These are phyloP conservation scores for Barnardius zonarius DNA, from an alignment of 2,113 vertebrate species.

Conservation along the genomic window DNA sequence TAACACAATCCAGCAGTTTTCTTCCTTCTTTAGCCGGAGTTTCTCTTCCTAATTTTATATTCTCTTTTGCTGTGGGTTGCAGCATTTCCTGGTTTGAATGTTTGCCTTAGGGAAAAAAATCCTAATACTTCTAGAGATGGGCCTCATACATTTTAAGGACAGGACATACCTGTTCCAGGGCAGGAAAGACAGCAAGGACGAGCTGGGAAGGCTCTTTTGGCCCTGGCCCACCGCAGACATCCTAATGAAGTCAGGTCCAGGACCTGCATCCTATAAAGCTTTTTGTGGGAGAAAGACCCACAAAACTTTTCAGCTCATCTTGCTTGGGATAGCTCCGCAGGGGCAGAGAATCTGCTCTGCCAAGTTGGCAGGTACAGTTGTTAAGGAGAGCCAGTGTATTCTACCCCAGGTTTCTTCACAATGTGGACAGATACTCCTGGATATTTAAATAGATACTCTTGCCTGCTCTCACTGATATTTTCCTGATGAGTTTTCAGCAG, in stretches of 20 bases:
- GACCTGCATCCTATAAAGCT: not conserved
- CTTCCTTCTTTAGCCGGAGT: not conserved
- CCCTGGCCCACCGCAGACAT: not conserved
- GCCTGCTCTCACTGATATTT: not conserved
- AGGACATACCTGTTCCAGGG: not conserved
- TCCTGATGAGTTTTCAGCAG: not conserved
- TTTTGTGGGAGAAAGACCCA: not conserved
- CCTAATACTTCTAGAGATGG: not conserved
- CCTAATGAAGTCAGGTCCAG: not conserved
- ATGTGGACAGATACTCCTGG: not conserved
- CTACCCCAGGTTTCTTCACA: not conserved
- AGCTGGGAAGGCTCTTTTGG: not conserved
- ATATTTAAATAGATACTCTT: not conserved
- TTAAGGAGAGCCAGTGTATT: not conserved
- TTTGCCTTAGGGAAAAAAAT: not conserved
- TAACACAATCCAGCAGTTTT: not conserved
- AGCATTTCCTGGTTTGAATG: not conserved
- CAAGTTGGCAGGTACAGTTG: rapidly evolving
- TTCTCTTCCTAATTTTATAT: not conserved
- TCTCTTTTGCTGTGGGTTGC: not conserved
- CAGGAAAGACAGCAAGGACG: not conserved
- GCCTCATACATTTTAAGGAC: not conserved
- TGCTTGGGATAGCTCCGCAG: not conserved
- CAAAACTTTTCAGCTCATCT: not conserved
- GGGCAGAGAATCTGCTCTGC: not conserved